Base-by-base conservation (phyloP, 2,797 vertebrate species). In the Paedocypris micromegethes region DNA sequence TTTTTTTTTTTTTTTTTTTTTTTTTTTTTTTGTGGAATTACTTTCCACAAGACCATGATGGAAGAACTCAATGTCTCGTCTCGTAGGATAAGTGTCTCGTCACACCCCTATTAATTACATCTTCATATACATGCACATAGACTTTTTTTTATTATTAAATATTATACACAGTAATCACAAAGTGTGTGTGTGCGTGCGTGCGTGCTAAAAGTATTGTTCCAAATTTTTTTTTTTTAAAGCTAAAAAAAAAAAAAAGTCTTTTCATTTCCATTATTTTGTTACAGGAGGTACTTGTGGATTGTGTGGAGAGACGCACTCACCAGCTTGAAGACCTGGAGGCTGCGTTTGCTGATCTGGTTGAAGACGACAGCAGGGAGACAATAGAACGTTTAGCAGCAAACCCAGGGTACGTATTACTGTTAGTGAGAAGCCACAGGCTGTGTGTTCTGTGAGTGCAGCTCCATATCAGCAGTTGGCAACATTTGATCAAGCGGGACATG, bases 251-350 rank as follows among this genome's bases (percentile, higher is more conserved):
- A 39, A 39, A 39, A 9, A 9, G 8, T 39, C 40, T 48, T 55
- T 56, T 48, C 6, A 46, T 6, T 9, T 46, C 3, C 9, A 42
- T 69, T 4, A 43, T 4, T 50, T 42, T 72, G 23, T 70, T n/a
- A 5, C 58, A 91, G 90, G 88, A 88, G 65, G 82, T 81, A 75
- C 83, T 99, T 9, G 75, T 86, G 46, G 91, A 95, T 76, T 93
- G 93, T 79, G 93, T 97, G 40, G 92, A 95, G 78, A 84, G 69
- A 51, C 93, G 94, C 6, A 81, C 89, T 2, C 93, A 72, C 72
- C 96, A 99, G 69, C 79, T 99, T 47, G 96, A 99, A 83, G 94
- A 98, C 66, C 87, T 98, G 73, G 96, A 98, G 83, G 92, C 91
- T 40, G 86, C 90, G 0, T 98, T 99, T 78, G 93, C 92, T 2